phyloP scores from a whole-genome alignment of 1,140 invertebrate genomes.

The Liolophura sinensis region DNA sequence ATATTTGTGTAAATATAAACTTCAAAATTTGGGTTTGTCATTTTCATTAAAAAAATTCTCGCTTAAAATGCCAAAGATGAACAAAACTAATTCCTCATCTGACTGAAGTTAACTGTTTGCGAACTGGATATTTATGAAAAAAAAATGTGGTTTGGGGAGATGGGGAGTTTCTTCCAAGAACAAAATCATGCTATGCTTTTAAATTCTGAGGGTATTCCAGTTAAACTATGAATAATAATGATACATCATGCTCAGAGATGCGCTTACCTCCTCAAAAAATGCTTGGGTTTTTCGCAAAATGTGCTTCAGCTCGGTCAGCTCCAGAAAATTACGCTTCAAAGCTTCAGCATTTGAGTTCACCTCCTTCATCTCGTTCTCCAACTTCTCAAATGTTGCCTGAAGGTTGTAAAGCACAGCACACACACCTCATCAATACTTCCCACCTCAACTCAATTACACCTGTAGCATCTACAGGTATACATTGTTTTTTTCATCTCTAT shows the following conservation, averaged over 20 bases:
- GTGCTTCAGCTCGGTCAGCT: slow-evolving; percentile 90
- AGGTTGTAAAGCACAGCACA: slow-evolving; percentile 1
- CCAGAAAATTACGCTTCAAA: slow-evolving; percentile 91
- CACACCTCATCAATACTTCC: too few relatives aligned
- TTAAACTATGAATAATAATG: background rate
- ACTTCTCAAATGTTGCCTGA: slow-evolving; percentile 62
- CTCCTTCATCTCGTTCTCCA: slow-evolving; percentile 59
- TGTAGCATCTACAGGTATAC: too few relatives aligned
- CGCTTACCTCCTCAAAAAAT: slow-evolving; percentile 91
- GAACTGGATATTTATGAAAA: too few relatives aligned
- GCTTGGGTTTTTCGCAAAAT: slow-evolving; percentile 93
- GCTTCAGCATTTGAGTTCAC: slow-evolving; percentile 92
- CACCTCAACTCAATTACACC: too few relatives aligned
- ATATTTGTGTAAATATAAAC: background rate
- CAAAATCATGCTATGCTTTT: too few relatives aligned
- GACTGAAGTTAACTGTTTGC: too few relatives aligned
- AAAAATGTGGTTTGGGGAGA: too few relatives aligned
- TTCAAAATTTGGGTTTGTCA: background rate
- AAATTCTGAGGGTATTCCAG: too few relatives aligned
- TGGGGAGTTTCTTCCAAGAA: too few relatives aligned
- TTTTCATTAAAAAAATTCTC: background rate
- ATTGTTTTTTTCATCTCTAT: too few relatives aligned
- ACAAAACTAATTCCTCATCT: too few relatives aligned
- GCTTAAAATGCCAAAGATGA: background rate
- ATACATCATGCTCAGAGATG: slow-evolving; percentile 2